Evolutionary conservation across 2,113 vertebrate genomes (phyloP), one percentile per base, ranked within the genome.

Genomic region (Leucopternis melanops): DNA sequence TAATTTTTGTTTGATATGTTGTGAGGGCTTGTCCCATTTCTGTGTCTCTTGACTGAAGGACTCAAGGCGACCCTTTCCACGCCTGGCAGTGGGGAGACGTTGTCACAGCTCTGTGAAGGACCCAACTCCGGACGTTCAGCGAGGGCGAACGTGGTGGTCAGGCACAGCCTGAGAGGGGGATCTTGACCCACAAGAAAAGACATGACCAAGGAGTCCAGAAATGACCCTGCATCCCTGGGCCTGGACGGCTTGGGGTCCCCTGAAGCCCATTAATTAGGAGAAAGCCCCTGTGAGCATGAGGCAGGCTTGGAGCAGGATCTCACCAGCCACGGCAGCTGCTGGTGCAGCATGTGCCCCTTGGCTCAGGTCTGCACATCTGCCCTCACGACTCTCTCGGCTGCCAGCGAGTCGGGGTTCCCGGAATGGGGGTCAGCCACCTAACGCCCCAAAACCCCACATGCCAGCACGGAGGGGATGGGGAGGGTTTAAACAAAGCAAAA

Each of bases 121-220:
- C 26, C 15, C 52, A 25, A 27, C 26, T 6, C 9, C 0, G 26
- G 54, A 7, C 1, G 12, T 52, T 44, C 38, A 5, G 57, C 1
- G 4, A 63, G 44, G 65, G 34, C 0, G 5, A 12, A n/a, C 3
- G 8, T 0, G 17, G 44, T 1, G 32, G 45, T 7, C 2, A 1
- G 52, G 38, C 16, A 54, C 27, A 13, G 54, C 45, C 27, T 1
- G 6, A 15, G 71, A 11, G 3, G 19, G 29, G 36, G 18, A 34
- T 23, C 38, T 34, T 1, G 5, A 29, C 29, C 69, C 55, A 14
- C 31, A 3, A 4, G 26, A 71, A 44, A 27, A 27, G 44, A 27
- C 15, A 3, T 2, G 5, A 40, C 34, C 12, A 7, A 26, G 5
- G 44, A 44, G 34, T 8, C 52, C 38, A 31, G 16, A 4, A 63